A percentile compares a stretch with the other conserved stretches of the same genome.
Evolutionary conservation across 2,113 vertebrate genomes (phyloP).

Genomic region (Tylochromis polylepis): DNA sequence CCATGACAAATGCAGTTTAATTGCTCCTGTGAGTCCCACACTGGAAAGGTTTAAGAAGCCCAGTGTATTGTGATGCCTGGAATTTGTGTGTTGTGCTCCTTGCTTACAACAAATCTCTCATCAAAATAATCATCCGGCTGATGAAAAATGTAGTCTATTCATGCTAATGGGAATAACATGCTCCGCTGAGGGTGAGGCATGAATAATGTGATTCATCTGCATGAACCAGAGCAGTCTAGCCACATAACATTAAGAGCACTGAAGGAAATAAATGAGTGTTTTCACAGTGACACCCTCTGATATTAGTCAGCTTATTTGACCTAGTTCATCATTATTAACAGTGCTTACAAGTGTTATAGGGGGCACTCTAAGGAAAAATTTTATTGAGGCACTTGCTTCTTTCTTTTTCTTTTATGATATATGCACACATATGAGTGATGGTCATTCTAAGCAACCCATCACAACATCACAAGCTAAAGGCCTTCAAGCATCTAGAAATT

Average conservation of each 20-base stretch:
- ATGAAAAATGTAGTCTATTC: slow-evolving; percentile 27
- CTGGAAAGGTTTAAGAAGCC: background rate
- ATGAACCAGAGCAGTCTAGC: slow-evolving; percentile 29
- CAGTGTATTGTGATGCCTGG: background rate
- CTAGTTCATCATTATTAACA: slow-evolving; percentile 56
- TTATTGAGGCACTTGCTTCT: slow-evolving; percentile 1
- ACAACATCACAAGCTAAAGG: background rate
- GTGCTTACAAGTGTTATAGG: slow-evolving; percentile 6
- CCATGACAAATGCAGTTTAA: slow-evolving; percentile 34
- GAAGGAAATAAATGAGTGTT: slow-evolving; percentile 45
- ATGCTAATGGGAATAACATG: slow-evolving; percentile 52
- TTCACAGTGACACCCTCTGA: slow-evolving; percentile 35
- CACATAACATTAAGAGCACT: slow-evolving; percentile 30
- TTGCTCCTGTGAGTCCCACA: background rate
- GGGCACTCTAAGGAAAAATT: slow-evolving; percentile 4
- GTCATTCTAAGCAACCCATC: background rate
- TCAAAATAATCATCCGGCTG: slow-evolving; percentile 28
- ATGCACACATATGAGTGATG: background rate
- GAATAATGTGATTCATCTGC: slow-evolving; percentile 56
- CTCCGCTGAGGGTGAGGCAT: slow-evolving; percentile 43
- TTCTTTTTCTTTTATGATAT: background rate
- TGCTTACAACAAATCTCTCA: slow-evolving; percentile 29
- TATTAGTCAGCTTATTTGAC: slow-evolving; percentile 44
- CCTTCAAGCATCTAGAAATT: background rate
- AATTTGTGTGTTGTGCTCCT: background rate